Percentiles rank a stretch among this genome's conserved stretches.
Conservation (phyloP, 2,797 vertebrate species). For the Dendrocincla fuliginosa region DNA sequence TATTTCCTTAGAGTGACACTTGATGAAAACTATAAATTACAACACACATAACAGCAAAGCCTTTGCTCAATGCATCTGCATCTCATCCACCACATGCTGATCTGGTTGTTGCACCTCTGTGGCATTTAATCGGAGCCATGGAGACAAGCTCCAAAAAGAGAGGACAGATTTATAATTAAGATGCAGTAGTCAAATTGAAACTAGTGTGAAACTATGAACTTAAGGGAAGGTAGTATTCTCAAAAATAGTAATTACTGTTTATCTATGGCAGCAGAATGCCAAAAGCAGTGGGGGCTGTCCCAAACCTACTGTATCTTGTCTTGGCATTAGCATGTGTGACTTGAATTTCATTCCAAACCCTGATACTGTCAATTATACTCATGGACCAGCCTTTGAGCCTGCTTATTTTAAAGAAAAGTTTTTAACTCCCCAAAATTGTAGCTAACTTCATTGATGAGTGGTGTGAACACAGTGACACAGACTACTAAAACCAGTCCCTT, state of each 20-base stretch:
- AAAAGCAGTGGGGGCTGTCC: not conserved
- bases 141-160: not conserved
- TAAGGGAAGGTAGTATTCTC: not conserved
- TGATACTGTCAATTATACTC: not conserved
- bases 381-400: not conserved
- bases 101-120: not conserved
- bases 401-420: not conserved
- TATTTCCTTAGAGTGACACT: not conserved
- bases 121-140: not conserved
- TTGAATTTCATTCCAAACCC: not conserved
- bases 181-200: not conserved
- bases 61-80: not conserved
- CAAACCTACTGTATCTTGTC: not conserved
- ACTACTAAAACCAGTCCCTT: not conserved
- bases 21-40: not conserved
- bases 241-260: not conserved
- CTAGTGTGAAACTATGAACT: not conserved
- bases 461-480: not conserved
- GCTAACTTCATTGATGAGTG: not conserved
- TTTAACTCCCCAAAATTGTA: not conserved
- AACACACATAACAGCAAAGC: not conserved
- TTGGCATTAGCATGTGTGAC: not conserved
- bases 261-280: not conserved
- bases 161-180: not conserved
- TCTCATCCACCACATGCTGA: not conserved